Evolutionary conservation across 2,797 vertebrate species (phyloP).

Genomic region (Platyrinchus mystaceus): DNA sequence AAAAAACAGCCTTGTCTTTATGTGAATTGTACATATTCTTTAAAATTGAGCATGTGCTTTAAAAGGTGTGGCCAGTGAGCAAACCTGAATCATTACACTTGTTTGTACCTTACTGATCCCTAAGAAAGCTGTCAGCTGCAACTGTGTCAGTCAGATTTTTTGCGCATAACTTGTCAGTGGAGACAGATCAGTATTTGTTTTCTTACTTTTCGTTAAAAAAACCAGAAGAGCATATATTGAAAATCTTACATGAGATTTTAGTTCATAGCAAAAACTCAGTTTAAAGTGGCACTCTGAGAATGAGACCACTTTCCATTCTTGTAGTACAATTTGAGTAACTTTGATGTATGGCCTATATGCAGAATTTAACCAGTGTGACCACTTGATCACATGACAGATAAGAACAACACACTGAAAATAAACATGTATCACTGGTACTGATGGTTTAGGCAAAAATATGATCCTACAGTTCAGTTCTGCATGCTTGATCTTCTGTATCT

Average conservation of each 20-base stretch:
- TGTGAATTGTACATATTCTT: background rate
- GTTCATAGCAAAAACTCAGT: background rate
- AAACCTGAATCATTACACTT: background rate
- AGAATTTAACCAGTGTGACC: background rate
- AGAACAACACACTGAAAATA: constrained; percentile 6
- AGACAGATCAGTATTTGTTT: background rate
- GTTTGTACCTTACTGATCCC: background rate
- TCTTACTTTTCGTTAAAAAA: background rate
- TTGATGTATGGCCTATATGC: constrained; percentile 10
- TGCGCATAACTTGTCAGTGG: background rate
- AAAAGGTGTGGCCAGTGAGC: background rate
- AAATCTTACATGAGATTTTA: background rate
- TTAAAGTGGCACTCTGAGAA: background rate
- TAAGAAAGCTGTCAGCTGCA: background rate
- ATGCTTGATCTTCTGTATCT: constrained; percentile 36
- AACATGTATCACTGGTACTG: background rate
- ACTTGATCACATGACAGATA: background rate
- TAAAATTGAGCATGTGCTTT: background rate
- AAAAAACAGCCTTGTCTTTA: background rate
- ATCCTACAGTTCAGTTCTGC: constrained; percentile 1
- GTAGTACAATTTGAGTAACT: background rate
- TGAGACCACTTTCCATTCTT: background rate
- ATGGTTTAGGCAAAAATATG: constrained; percentile 39
- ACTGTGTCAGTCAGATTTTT: background rate
- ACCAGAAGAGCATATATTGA: background rate